These are phyloP conservation scores for Drosophila testacea DNA, from an alignment of 2,888 invertebrate species.

Conservation along the genomic window DNA sequence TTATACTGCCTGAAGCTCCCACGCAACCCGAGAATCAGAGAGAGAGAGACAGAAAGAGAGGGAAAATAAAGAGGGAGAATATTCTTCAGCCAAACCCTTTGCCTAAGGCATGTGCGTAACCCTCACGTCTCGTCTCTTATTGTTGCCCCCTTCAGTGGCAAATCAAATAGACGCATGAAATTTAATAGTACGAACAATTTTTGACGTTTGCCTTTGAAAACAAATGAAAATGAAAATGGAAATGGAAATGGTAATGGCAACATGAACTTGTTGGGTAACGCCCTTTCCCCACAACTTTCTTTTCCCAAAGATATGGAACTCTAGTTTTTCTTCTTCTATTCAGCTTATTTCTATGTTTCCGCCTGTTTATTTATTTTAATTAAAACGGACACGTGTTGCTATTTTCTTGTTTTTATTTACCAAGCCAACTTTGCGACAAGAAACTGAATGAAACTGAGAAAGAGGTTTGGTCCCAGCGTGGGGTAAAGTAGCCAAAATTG, in stretches of 20 bases:
- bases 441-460: constrained; percentile 17
- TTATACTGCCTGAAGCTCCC: constrained; percentile 27
- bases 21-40: constrained; percentile 1
- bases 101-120: constrained; percentile 44
- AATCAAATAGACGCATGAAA: constrained; percentile 78
- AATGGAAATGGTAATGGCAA: constrained; percentile 45
- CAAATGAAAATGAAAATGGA: constrained; percentile 44
- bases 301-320: constrained; percentile 4
- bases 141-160: constrained; percentile 47
- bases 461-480: background rate
- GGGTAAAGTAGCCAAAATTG: background rate
- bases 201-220: constrained; percentile 66
- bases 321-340: constrained; percentile 22
- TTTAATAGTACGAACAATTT: constrained; percentile 70
- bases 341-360: constrained; percentile 60
- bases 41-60: background rate
- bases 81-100: constrained; percentile 54
- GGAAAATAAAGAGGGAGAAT: constrained; percentile 4
- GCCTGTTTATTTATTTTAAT: constrained; percentile 79
- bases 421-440: constrained; percentile 49
- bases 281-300: constrained; percentile 11
- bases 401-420: constrained; percentile 73
- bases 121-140: constrained; percentile 13
- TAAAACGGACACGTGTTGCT: constrained; percentile 77
- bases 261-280: constrained; percentile 44